Evolutionary conservation across 1,140 invertebrate species (phyloP), one percentile per base, ranked within the genome.

Genomic region (Diabrotica virgifera): DNA sequence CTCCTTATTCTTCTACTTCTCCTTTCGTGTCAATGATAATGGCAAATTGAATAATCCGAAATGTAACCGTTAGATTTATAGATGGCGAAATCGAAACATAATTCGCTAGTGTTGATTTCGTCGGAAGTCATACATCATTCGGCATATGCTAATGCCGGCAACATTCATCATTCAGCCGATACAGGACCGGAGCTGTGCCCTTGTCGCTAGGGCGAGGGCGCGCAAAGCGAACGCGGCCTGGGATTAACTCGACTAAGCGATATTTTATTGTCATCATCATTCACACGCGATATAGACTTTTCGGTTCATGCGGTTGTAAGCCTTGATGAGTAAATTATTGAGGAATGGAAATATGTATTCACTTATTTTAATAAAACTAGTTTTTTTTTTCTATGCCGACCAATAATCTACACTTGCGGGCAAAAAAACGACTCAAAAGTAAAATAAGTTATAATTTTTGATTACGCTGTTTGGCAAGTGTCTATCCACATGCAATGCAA

Each of bases 151-250:
- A 76, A 74, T 72, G 72, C 64, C 62, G 68, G 63, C 50, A 59
- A 70, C 74, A 76, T 76, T 74, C 68, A 76, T 76, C 74, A 76
- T 74, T 73, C 66, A 62, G 62, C 62, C 71, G 58, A 66, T 68
- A 68, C 64, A 73, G 67, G 58, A 40, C 54, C 57, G 54, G 46
- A 55, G 13, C 37, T 5, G 35, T 61, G 9, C 56, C 5, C 59
- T 52, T 38, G 35, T 11, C 14, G 24, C 24, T 24, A 24, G 24
- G n/a, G 40, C 40, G 40, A n/a, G 40, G 40, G 8, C n/a, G 8
- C 8, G 8, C n/a, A n/a, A 46, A n/a, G 3, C 40, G 8, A 46
- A n/a, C 8, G 56, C 53, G 64, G 67, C 59, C 66, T 12, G 14
- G 68, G 69, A 71, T 71, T 74, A 73, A 72, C 69, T 61, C 59